These are phyloP conservation scores for Rhingia rostrata DNA, from an alignment of 2,888 invertebrate species.

Conservation along the genomic window DNA sequence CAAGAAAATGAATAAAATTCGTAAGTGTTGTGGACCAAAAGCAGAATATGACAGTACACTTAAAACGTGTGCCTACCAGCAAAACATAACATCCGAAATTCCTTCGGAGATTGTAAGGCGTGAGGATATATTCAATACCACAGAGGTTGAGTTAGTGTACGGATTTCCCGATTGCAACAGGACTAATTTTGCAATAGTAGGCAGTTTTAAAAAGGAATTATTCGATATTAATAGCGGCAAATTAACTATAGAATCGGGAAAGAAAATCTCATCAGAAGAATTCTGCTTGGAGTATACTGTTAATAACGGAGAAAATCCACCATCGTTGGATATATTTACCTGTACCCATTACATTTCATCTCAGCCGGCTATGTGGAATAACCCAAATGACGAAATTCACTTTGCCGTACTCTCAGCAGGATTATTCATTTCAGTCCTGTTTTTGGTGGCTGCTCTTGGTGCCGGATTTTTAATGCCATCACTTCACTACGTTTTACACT, in stretches of 20 bases:
- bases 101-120: conserved; percentile 76
- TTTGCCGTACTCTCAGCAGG: conserved; percentile 90
- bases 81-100: conserved; percentile 18
- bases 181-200: conserved; percentile 85
- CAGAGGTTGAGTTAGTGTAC: conserved; percentile 56
- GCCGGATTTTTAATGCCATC: conserved; percentile 91
- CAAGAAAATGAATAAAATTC: conserved; percentile 73
- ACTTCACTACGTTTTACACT: conserved; percentile 93
- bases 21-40: conserved; percentile 89
- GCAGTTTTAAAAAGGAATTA: conserved; percentile 84
- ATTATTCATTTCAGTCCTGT: conserved; percentile 90
- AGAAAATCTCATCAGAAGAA: conserved; percentile 73
- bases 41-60: conserved; percentile 86
- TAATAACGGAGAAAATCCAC: conserved; percentile 9
- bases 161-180: conserved; percentile 82
- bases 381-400: conserved; percentile 83
- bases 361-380: conserved; percentile 38
- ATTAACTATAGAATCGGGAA: conserved; percentile 84
- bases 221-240: conserved; percentile 84
- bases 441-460: conserved; percentile 91
- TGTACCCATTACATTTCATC: conserved; percentile 85
- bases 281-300: conserved; percentile 77
- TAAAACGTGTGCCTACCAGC: conserved; percentile 82
- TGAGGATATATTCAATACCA: conserved; percentile 77
- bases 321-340: conserved; percentile 85